Conservation (phyloP, 2,888 invertebrate genomes). For the Parelbella ahira region DNA sequence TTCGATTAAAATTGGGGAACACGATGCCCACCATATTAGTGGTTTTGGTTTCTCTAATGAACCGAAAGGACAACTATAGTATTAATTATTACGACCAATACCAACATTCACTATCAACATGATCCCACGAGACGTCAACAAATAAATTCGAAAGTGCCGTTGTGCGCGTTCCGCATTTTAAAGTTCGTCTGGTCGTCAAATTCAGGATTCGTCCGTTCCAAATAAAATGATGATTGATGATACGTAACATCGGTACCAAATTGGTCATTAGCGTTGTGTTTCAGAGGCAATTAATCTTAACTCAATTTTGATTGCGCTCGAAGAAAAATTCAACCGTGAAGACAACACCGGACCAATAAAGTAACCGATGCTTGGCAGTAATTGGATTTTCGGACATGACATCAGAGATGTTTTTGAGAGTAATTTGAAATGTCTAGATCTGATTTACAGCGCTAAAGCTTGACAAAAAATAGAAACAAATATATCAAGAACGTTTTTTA, state of each 20-base stretch:
- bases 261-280: conserved; percentile 23
- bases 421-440: too few relatives aligned
- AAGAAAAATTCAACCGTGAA: conserved; percentile 24
- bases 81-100: too few relatives aligned
- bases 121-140: conserved; percentile 1
- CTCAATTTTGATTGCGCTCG: conserved; percentile 22
- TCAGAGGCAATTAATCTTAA: conserved; percentile 25
- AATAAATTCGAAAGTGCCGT: conserved; percentile 6
- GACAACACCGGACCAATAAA: conserved; percentile 9
- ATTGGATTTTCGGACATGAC: conserved; percentile 17
- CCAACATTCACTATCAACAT: too few relatives aligned
- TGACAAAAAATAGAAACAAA: too few relatives aligned
- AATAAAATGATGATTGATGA: conserved; percentile 25
- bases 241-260: conserved; percentile 20
- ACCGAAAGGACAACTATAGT: too few relatives aligned
- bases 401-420: neutral
- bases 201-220: conserved; percentile 23
- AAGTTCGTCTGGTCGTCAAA: conserved; percentile 13
- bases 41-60: too few relatives aligned
- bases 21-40: too few relatives aligned
- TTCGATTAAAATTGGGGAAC: too few relatives aligned
- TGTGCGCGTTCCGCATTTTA: conserved; percentile 6
- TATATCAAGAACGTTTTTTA: too few relatives aligned
- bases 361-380: conserved; percentile 1
- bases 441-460: too few relatives aligned